Conservation (phyloP, 2,113 vertebrate species). For the Melanerpes aurifrons region DNA sequence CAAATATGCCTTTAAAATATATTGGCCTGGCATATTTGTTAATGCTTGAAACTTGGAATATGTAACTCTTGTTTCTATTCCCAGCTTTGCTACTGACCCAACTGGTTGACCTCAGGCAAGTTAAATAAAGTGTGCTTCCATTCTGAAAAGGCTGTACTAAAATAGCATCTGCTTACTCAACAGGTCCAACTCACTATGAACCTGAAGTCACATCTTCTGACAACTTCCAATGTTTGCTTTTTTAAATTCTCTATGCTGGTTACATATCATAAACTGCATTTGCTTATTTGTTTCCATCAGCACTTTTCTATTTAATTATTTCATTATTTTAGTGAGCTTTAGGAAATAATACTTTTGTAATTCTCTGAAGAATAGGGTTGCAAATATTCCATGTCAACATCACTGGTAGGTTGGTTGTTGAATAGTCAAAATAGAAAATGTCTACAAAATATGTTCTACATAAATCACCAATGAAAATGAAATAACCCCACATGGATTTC, state of each 20-base stretch:
- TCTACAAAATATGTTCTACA: background rate
- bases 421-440: background rate
- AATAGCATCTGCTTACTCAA: constrained; percentile 42
- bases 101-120: background rate
- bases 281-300: background rate
- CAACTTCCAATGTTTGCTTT: background rate
- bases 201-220: background rate
- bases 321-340: background rate
- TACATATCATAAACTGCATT: background rate
- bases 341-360: background rate
- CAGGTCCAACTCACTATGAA: background rate
- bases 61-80: constrained; percentile 19
- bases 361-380: background rate
- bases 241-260: background rate
- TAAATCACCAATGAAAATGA: background rate
- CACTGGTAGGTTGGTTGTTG: background rate
- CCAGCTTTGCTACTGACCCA: constrained; percentile 26
- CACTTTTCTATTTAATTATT: background rate
- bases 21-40: constrained; percentile 45
- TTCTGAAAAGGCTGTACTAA: constrained; percentile 41
- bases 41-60: constrained; percentile 53
- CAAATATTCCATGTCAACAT: background rate
- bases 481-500: background rate
- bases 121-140: constrained; percentile 21
- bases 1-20: constrained; percentile 51